Percentiles rank a stretch among this genome's conserved stretches.
Evolutionary conservation across 2,797 vertebrate genomes (phyloP).

Genomic region (Sciurus carolinensis): DNA sequence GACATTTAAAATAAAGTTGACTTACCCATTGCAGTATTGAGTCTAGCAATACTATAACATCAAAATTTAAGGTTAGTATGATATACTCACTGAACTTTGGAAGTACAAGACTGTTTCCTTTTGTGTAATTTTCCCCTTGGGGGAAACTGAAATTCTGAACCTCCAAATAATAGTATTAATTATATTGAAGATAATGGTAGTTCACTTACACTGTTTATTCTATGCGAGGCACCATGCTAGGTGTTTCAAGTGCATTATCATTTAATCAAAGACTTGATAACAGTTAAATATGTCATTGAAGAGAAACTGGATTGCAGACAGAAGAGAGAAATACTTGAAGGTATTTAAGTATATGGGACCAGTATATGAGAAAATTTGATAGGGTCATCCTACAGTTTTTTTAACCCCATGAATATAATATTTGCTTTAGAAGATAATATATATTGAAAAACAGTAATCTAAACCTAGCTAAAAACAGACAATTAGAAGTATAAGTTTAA

Average conservation of each 20-base stretch:
- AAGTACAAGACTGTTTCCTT: slow-evolving; percentile 52
- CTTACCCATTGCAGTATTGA: not conserved
- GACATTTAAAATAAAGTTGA: slow-evolving; percentile 13
- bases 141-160: slow-evolving; percentile 51
- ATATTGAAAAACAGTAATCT: not conserved
- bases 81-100: not conserved
- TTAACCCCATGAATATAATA: not conserved
- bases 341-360: not conserved
- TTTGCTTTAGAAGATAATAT: slow-evolving; percentile 27
- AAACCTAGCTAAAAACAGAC: slow-evolving; percentile 1
- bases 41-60: not conserved
- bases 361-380: slow-evolving; percentile 43
- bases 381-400: not conserved
- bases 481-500: not conserved
- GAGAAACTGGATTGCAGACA: slow-evolving; percentile 19
- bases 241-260: slow-evolving; percentile 45
- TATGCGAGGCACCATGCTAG: slow-evolving; percentile 13
- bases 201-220: slow-evolving; percentile 50
- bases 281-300: slow-evolving; percentile 47
- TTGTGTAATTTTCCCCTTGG: slow-evolving; percentile 3
- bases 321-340: slow-evolving; percentile 64
- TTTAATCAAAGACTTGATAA: slow-evolving; percentile 50
- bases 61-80: slow-evolving; percentile 17
- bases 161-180: slow-evolving; percentile 57
- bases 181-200: slow-evolving; percentile 5